Base-by-base conservation (phyloP, 2,888 invertebrate species). In the Trilocha varians region DNA sequence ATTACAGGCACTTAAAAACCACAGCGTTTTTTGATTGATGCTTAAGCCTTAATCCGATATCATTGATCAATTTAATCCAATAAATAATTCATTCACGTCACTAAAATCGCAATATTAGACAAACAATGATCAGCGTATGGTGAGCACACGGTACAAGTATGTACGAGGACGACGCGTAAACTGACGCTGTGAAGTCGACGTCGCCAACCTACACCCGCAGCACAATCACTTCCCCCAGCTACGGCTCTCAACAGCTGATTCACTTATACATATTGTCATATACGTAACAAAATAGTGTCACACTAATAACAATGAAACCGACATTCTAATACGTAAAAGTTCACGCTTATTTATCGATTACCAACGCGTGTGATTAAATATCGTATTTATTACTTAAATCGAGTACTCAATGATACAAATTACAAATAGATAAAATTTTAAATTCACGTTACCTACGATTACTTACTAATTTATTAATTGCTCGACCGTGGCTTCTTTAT, bases 241-340 rank as follows among this genome's bases (percentile, higher is more conserved):
- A 18, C 17, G 18, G 32, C 53, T 41, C 48, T 55, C 45, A 78
- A 78, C 82, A 82, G 82, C 82, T 82, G 80, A 79, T 78, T 78
- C 72, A 69, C 59, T 46, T 44, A 40, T 32, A 9, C 36, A 32
- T 14, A 34, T 13, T n/a, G 13, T 34, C n/a, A 34, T n/a, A 2
- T 34, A 34, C 14, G 34, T 34, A n/a, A n/a, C n/a, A n/a, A n/a
- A n/a, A n/a, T n/a, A n/a, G n/a, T n/a, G n/a, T n/a, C n/a, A n/a
- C n/a, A n/a, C n/a, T n/a, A n/a, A n/a, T n/a, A n/a, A n/a, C n/a
- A n/a, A n/a, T n/a, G n/a, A n/a, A n/a, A n/a, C n/a, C n/a, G n/a
- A n/a, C n/a, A n/a, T n/a, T n/a, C n/a, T n/a, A n/a, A n/a, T n/a
- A n/a, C n/a, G n/a, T n/a, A n/a, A n/a, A n/a, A n/a, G n/a, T n/a